Evolutionary conservation across 2,113 vertebrate species (phyloP), one percentile per base, ranked within the genome.

Genomic region (Coryphaenoides rupestris): DNA sequence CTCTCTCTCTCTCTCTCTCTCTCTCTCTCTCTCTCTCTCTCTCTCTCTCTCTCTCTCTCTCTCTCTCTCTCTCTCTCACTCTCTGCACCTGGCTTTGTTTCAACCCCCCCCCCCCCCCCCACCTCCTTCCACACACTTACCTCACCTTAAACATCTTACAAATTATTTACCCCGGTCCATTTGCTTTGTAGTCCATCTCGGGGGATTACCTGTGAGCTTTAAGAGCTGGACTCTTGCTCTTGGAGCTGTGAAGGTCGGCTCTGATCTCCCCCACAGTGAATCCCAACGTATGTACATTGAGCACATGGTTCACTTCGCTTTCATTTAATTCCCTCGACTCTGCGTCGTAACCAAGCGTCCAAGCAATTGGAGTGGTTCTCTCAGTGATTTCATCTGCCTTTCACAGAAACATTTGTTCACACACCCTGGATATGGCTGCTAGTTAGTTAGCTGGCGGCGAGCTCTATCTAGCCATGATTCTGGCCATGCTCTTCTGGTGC

Each of bases 51-150:
- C 92, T 91, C 86, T 60, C 78, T 63, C 46, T 66, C 23, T 95
- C 85, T 82, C 82, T 73, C 70, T 45, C 13, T 4, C 60, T 53
- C 69, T 55, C 60, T 65, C 60, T 59, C 57, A n/a, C 61, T 40
- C 62, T 68, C 86, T 90, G 91, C 94, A 96, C 92, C 93, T 96
- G 93, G 93, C 84, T 89, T 92, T 91, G 92, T 93, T 92, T 91
- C 86, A 59, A 74, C 76, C 65, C 78, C 66, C 46, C 69, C 22
- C 1, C 16, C 88, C 76, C 65, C 78, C 66, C 46, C 69, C 22
- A 1, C 16, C 88, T 88, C 87, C 85, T 77, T 78, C 22, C 74
- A 69, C 55, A 67, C 68, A 63, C 63, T 65, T 63, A 75, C 69
- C 55, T 74, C 60, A 66, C 45, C 60, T 67, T 6, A 26, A 58